Evolutionary conservation across 2,888 invertebrate genomes (phyloP).

Genomic region (Aphelenchoides bicaudatus): DNA sequence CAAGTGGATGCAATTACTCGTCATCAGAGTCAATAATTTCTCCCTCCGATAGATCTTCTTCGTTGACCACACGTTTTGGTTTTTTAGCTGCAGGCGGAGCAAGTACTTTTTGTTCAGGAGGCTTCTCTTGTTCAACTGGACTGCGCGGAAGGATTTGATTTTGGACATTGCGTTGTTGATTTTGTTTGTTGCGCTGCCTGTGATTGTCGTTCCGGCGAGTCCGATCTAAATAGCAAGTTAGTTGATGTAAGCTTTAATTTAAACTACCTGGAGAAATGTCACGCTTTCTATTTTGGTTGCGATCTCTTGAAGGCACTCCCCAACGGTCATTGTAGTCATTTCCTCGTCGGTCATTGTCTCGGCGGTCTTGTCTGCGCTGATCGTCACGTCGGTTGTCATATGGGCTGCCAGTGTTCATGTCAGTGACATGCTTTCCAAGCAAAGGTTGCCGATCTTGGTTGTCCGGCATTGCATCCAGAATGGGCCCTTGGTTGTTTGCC

Average conservation of each 20-base stretch:
- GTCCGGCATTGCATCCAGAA: neutral
- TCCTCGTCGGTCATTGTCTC: neutral
- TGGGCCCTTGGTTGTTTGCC: neutral
- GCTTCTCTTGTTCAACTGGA: constrained; percentile 16
- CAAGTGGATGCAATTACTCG: constrained; percentile 13
- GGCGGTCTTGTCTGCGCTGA: neutral
- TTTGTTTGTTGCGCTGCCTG: neutral
- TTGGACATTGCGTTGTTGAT: constrained; percentile 11
- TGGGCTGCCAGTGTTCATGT: neutral
- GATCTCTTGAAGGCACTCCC: neutral
- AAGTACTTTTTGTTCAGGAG: neutral
- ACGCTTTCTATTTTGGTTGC: neutral
- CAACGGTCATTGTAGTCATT: neutral
- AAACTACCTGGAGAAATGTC: neutral
- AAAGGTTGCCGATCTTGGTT: neutral
- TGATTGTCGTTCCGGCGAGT: neutral
- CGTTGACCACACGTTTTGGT: constrained; percentile 43
- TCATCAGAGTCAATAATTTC: constrained; percentile 57
- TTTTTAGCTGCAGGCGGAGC: constrained; percentile 38
- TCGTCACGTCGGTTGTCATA: neutral
- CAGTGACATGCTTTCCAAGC: neutral
- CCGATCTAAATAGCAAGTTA: too few relatives aligned
- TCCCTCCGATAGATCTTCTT: constrained; percentile 56
- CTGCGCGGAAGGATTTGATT: constrained; percentile 6
- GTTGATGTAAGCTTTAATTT: too few relatives aligned